Percentiles rank a stretch among this genome's conserved stretches.
Evolutionary conservation across 2,113 vertebrate genomes (phyloP).

Genomic region (Charadrius vociferus): DNA sequence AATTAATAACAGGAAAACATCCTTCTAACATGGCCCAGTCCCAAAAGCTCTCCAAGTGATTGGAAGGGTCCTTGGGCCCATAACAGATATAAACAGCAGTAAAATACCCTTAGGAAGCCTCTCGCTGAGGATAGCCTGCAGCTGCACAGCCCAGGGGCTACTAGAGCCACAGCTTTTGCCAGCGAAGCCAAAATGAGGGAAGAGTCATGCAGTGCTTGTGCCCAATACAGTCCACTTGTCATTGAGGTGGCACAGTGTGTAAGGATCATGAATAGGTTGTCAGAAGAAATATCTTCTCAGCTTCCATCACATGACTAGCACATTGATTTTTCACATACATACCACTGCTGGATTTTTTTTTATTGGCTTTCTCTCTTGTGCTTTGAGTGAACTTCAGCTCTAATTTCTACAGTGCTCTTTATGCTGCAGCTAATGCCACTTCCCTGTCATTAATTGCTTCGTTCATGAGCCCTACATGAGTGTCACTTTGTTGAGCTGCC

Average conservation of each 20-base stretch:
- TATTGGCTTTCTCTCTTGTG: neutral
- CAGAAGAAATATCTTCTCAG: neutral
- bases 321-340: neutral
- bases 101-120: neutral
- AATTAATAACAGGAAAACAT: neutral
- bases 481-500: slow-evolving; percentile 50
- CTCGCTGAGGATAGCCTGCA: neutral
- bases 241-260: neutral
- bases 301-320: neutral
- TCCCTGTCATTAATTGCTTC: slow-evolving; percentile 15
- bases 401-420: neutral
- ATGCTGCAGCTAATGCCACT: neutral
- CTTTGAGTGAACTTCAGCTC: slow-evolving; percentile 22
- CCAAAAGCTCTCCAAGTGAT: neutral
- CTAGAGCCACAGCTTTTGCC: neutral
- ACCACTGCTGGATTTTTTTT: neutral
- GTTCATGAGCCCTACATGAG: neutral
- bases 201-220: neutral
- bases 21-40: neutral
- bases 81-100: neutral
- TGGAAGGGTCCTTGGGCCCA: neutral
- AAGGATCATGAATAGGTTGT: neutral
- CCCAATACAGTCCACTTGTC: too few relatives aligned
- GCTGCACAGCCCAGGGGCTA: neutral
- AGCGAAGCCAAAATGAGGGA: neutral